A percentile compares a stretch with the other conserved stretches of the same genome.
phyloP scores from a whole-genome alignment of 2,113 vertebrate genomes.

The Pholis gunnellus region DNA sequence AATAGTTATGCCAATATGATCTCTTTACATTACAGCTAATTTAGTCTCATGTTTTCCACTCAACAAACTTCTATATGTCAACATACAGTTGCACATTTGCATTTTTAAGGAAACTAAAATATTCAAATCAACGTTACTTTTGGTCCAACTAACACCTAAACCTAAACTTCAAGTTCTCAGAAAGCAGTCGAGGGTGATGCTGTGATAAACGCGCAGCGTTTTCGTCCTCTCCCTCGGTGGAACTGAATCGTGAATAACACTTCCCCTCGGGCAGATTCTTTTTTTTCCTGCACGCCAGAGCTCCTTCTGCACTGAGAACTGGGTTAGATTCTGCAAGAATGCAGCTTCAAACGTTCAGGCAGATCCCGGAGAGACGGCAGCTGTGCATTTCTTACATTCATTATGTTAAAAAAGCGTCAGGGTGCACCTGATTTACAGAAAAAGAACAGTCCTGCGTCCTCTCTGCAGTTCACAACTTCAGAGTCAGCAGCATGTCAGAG shows the following conservation, averaged over 20 bases:
- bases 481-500: constrained; percentile 41
- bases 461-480: background rate
- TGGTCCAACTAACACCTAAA: background rate
- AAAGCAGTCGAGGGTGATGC: constrained; percentile 7
- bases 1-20: background rate
- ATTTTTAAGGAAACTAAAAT: background rate
- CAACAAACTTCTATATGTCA: background rate
- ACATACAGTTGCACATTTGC: constrained; percentile 5
- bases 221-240: constrained; percentile 13
- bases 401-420: constrained; percentile 7
- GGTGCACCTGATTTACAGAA: background rate
- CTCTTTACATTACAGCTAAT: background rate
- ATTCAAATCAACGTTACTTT: background rate
- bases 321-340: constrained; percentile 32
- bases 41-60: background rate
- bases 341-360: constrained; percentile 29
- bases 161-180: constrained; percentile 7
- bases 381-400: constrained; percentile 22
- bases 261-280: constrained; percentile 35
- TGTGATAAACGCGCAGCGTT: constrained; percentile 4
- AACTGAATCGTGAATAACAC: constrained; percentile 62
- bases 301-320: constrained; percentile 37
- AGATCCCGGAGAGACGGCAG: constrained; percentile 1
- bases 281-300: background rate
- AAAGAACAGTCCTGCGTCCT: background rate